phyloP scores from a whole-genome alignment of 1,140 invertebrate species.

The Macrosteles quadrilineatus region DNA sequence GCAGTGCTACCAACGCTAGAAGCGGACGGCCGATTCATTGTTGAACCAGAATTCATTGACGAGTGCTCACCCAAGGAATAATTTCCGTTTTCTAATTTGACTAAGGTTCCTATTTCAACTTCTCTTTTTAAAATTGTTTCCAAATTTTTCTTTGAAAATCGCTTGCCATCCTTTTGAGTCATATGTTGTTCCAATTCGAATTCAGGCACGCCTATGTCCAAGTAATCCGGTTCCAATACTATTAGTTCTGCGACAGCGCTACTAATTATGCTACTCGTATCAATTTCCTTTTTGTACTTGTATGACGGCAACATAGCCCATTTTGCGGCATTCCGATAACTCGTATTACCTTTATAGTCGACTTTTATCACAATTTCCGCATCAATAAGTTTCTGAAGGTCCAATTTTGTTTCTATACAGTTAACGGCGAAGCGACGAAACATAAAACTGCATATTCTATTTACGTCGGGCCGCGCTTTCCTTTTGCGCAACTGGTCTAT shows the following conservation, averaged over 20 bases:
- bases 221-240: constrained; percentile 67
- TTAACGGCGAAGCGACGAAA: constrained; percentile 71
- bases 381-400: constrained; percentile 73
- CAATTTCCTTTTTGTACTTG: constrained; percentile 49
- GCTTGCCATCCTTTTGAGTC: constrained; percentile 60
- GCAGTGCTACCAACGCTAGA: constrained; percentile 23
- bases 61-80: constrained; percentile 57
- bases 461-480: constrained; percentile 80
- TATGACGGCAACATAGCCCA: constrained; percentile 59
- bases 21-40: constrained; percentile 15
- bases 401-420: constrained; percentile 68
- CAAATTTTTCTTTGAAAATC: constrained; percentile 65
- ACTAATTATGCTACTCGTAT: constrained; percentile 57
- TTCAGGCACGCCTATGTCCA: constrained; percentile 67
- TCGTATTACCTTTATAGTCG: constrained; percentile 82
- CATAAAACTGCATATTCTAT: constrained; percentile 79
- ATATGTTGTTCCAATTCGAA: constrained; percentile 64
- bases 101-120: constrained; percentile 63
- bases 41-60: constrained; percentile 23
- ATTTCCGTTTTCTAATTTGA: constrained; percentile 66
- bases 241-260: constrained; percentile 68
- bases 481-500: constrained; percentile 79
- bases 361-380: constrained; percentile 78
- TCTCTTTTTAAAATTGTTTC: constrained; percentile 66
- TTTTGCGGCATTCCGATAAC: constrained; percentile 80